phyloP scores from a whole-genome alignment of 2,888 invertebrate genomes.

The Eubasilissa splendida region DNA sequence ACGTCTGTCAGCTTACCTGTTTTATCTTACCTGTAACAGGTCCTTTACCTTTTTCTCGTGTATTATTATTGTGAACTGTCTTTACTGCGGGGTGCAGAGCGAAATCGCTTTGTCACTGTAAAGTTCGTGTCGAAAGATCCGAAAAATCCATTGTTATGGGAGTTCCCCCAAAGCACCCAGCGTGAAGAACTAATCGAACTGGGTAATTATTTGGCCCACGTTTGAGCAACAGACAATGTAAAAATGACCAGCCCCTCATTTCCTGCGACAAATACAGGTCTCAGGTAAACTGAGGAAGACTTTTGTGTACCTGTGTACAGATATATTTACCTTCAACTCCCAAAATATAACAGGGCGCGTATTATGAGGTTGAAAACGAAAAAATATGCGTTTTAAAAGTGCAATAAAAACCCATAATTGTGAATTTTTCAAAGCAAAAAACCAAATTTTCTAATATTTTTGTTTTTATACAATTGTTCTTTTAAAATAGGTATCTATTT shows the following conservation, averaged over 20 bases:
- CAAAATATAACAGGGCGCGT: too few species aligned
- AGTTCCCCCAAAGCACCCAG: constrained; percentile 29
- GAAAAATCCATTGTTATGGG: constrained; percentile 3
- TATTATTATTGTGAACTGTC: not conserved
- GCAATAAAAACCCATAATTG: too few species aligned
- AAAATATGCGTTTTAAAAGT: too few species aligned
- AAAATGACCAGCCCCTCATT: constrained; percentile 20
- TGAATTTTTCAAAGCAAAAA: too few species aligned
- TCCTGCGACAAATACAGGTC: constrained; percentile 6
- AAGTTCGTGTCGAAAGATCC: not conserved
- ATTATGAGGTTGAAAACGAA: too few species aligned
- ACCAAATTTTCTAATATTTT: too few species aligned
- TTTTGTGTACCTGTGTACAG: too few species aligned
- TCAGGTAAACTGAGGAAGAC: not conserved
- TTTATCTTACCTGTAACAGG: constrained; percentile 3
- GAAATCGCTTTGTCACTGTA: constrained; percentile 16
- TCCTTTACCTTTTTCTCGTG: constrained; percentile 8
- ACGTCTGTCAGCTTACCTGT: not conserved
- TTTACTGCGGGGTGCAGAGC: not conserved
- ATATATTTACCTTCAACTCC: too few species aligned
- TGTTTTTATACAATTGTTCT: too few species aligned
- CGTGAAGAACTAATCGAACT: constrained; percentile 51
- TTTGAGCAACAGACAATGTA: constrained; percentile 27
- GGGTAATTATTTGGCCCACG: constrained; percentile 52
- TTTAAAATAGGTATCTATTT: too few species aligned